A percentile compares a stretch with the other conserved stretches of the same genome.
Conservation (phyloP, 2,797 vertebrate genomes). For the Psittacula derbiana region DNA sequence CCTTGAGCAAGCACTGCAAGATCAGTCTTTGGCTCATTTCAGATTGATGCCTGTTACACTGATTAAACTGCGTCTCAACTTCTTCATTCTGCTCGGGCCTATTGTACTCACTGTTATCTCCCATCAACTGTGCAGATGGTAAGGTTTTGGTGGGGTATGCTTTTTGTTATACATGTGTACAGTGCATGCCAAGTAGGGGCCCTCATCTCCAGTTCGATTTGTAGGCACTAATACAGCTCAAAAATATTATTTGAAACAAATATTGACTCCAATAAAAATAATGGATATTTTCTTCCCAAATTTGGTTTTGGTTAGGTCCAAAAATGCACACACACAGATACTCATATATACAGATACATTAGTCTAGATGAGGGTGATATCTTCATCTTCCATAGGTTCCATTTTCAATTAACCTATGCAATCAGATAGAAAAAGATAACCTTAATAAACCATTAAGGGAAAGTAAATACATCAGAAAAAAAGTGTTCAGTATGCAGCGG, state of each 20-base stretch:
- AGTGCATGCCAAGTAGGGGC: neutral
- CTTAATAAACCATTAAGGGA: slow-evolving; percentile 31
- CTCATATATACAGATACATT: neutral
- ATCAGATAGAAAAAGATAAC: neutral
- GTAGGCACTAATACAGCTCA: neutral
- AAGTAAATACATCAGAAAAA: neutral
- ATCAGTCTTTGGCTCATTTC: neutral
- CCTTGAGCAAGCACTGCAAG: neutral
- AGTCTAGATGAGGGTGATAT: neutral
- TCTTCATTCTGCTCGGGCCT: neutral
- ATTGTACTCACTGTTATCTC: neutral
- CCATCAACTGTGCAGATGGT: neutral
- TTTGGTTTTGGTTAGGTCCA: neutral
- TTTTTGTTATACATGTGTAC: neutral
- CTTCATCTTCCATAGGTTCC: neutral
- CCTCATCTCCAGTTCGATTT: neutral
- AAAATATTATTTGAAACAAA: neutral
- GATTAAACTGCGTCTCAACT: neutral
- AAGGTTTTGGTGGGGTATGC: neutral
- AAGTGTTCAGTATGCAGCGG: neutral
- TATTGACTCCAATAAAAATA: neutral
- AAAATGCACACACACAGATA: neutral
- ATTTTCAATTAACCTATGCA: neutral
- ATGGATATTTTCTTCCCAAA: neutral
- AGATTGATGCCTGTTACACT: neutral